Evolutionary conservation across 2,888 invertebrate species (phyloP).

Genomic region (Antitype chi): DNA sequence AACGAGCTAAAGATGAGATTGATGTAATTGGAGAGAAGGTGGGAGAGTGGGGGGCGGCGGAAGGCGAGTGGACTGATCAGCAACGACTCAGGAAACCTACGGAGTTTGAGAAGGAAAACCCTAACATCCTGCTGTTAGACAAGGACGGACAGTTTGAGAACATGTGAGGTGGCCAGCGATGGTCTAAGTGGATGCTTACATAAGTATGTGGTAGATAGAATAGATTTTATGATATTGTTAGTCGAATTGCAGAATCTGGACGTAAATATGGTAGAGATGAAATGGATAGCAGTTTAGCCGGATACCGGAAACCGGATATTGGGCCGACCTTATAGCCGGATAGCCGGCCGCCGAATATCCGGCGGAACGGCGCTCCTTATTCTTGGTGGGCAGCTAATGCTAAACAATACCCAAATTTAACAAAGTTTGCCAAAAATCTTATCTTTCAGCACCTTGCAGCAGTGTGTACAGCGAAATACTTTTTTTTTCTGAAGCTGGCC

Average conservation of each 20-base stretch:
- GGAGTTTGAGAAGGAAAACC: conserved; percentile 94
- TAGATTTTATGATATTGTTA: conserved; percentile 15
- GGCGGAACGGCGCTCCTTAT: no score
- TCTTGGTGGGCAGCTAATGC: no score
- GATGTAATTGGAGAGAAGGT: conserved; percentile 94
- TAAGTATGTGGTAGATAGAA: conserved; percentile 6
- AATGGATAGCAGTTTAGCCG: no score
- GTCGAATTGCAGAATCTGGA: neutral
- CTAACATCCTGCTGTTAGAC: conserved; percentile 94
- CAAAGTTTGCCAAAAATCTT: no score
- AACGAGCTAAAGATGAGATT: conserved; percentile 92
- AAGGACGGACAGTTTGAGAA: conserved; percentile 94
- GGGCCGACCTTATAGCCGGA: no score
- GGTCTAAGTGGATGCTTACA: conserved; percentile 51
- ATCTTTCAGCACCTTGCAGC: no score
- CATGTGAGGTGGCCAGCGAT: conserved; percentile 88
- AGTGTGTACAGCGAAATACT: no score
- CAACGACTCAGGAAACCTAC: conserved; percentile 93
- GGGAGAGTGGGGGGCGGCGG: conserved; percentile 93
- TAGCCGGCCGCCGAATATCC: no score
- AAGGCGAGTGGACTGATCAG: conserved; percentile 94
- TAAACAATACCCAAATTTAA: no score
- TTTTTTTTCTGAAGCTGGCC: no score
- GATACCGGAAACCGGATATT: no score
- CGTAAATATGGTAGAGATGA: neutral